Conservation (phyloP, 2,888 invertebrate genomes). For the Hanleya hanleyi region DNA sequence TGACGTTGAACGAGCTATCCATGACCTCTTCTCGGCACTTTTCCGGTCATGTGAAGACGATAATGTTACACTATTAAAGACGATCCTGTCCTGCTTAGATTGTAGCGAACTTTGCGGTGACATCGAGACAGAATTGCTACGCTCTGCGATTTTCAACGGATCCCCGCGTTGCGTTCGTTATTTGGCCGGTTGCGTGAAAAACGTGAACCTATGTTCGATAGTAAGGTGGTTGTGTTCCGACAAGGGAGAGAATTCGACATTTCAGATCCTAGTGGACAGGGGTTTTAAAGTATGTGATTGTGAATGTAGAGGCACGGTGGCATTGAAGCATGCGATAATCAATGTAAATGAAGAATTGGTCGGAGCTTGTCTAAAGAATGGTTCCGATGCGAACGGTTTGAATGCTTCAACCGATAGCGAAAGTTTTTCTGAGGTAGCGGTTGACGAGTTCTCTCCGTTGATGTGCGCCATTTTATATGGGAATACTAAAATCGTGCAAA, state of each 20-base stretch:
- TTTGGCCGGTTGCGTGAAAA: not conserved
- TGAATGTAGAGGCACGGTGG: conserved; percentile 1
- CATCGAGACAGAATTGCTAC: not conserved
- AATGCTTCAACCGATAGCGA: not conserved
- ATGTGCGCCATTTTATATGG: conserved; percentile 7
- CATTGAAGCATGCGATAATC: not conserved
- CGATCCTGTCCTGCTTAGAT: not conserved
- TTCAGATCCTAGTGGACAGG: not conserved
- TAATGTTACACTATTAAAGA: not conserved
- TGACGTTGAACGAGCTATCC: not conserved
- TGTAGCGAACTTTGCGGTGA: not conserved
- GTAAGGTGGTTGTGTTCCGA: not conserved
- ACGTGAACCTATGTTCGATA: not conserved
- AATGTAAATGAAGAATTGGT: not conserved
- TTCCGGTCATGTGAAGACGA: not conserved
- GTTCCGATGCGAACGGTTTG: not conserved
- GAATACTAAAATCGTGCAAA: not conserved
- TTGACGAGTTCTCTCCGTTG: conserved; percentile 3
- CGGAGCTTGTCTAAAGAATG: not conserved
- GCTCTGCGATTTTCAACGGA: not conserved
- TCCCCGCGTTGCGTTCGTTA: not conserved
- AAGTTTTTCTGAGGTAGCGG: not conserved
- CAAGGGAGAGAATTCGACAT: not conserved
- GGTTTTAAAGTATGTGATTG: not conserved
- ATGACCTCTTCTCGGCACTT: not conserved